phyloP scores from a whole-genome alignment of 2,797 vertebrate genomes.

The Falco novaeseelandiae region DNA sequence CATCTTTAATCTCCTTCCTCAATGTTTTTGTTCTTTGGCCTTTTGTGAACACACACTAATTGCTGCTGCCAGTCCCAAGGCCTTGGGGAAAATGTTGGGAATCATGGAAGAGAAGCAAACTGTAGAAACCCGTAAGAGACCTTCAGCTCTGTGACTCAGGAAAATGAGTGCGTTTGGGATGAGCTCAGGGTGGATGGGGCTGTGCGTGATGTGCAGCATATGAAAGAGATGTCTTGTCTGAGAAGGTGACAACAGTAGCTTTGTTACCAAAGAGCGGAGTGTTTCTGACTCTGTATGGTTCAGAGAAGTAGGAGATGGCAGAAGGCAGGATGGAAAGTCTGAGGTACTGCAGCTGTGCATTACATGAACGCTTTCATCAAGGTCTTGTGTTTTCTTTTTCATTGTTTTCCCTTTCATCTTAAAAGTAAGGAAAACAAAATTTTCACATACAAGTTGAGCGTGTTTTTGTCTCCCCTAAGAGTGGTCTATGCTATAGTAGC shows the following conservation, averaged over 20 bases:
- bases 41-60: background rate
- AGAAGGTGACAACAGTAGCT: background rate
- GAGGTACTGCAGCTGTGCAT: background rate
- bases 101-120: background rate
- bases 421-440: background rate
- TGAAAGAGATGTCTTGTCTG: background rate
- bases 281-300: background rate
- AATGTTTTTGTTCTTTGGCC: slow-evolving; percentile 17
- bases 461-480: background rate
- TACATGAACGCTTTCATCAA: background rate
- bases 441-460: background rate
- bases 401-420: background rate
- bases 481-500: background rate
- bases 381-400: background rate
- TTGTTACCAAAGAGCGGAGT: background rate
- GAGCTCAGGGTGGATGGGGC: background rate
- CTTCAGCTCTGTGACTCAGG: background rate
- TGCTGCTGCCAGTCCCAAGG: background rate
- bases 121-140: background rate
- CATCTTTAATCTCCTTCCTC: slow-evolving; percentile 22
- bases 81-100: background rate
- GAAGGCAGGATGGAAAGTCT: background rate
- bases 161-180: background rate
- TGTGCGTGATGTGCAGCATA: background rate
- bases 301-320: background rate